Base-by-base conservation (phyloP, 2,888 invertebrate genomes). In the Tetranychus truncatus region DNA sequence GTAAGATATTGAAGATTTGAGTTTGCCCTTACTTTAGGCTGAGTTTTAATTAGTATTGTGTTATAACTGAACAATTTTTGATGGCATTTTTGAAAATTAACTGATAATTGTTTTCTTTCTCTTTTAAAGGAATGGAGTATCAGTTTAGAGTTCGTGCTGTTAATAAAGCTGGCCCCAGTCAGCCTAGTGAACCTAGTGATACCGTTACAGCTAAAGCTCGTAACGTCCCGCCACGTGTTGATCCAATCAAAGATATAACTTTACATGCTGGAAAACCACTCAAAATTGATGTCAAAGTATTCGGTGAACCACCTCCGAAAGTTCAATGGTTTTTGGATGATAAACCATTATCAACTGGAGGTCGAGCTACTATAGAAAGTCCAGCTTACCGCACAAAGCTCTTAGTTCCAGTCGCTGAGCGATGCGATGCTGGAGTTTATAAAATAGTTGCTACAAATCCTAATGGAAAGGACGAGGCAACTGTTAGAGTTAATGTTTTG, bases 261-360 rank as follows among this genome's bases (percentile, higher is more conserved):
- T 80, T 86, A 74, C 85, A 85, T 78, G 83, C 82, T 20, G 85
- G 85, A 3, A 84, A 84, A 78, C 78, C 82, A 5, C 82, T 86
- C 78, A 82, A 81, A 74, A 81, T 86, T 76, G 83, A 84, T 77
- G 83, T 85, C 66, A 82, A 83, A 73, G 85, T 84, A 77, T 81
- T 83, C 75, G 86, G 86, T 73, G 86, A 86, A 78, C 86, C 86
- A 9, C 82, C 91, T 82, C 99, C 99, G 1, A 89, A 88, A 77
- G 95, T 94, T 0, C 90, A 89, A 82, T 99, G 99, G 99, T 85
- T 88, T 80, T 86, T 92, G 75, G 90, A 89, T 78, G 89, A 88
- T 80, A 88, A 87, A 80, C 72, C 74, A 73, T 76, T 79, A 9
- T 73, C 66, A 71, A 76, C 77, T 24, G 72, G 77, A 67, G 69